Conservation (phyloP, 2,113 vertebrate species). For the Gymnobelideus leadbeateri region DNA sequence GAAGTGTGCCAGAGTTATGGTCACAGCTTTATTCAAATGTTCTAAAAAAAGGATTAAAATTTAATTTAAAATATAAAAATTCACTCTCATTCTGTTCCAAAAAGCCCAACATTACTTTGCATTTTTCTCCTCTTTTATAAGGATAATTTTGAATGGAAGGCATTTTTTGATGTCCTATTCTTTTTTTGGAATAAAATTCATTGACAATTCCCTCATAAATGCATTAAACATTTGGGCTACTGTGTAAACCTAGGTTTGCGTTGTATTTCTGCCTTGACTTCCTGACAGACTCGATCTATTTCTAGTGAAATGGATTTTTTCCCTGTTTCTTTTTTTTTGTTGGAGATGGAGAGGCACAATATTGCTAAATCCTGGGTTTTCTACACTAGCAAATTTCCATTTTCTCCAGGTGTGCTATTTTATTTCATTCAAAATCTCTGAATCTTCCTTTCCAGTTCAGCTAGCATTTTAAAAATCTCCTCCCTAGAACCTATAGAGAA, state of each 20-base stretch:
- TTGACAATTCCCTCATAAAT: not conserved
- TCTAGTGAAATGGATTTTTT: not conserved
- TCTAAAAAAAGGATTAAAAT: not conserved
- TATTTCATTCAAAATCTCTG: not conserved
- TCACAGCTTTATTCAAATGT: not conserved
- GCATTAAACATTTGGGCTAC: no score
- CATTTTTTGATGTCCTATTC: not conserved
- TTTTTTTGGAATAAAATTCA: not conserved
- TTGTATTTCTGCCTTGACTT: fast-evolving
- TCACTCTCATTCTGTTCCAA: not conserved
- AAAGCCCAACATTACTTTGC: not conserved
- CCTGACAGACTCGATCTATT: fast-evolving
- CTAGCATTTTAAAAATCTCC: not conserved
- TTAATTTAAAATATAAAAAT: slow-evolving; percentile 1
- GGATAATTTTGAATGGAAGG: not conserved
- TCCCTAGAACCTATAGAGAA: not conserved
- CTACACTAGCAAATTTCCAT: fast-evolving
- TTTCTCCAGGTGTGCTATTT: not conserved
- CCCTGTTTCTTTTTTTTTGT: not conserved
- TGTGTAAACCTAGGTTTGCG: fast-evolving
- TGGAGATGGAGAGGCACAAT: not conserved
- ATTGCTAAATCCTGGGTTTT: fast-evolving
- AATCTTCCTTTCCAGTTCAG: not conserved
- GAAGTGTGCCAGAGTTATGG: not conserved
- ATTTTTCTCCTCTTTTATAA: not conserved